Conservation (phyloP, 2,888 invertebrate genomes). For the Drepana falcataria region DNA sequence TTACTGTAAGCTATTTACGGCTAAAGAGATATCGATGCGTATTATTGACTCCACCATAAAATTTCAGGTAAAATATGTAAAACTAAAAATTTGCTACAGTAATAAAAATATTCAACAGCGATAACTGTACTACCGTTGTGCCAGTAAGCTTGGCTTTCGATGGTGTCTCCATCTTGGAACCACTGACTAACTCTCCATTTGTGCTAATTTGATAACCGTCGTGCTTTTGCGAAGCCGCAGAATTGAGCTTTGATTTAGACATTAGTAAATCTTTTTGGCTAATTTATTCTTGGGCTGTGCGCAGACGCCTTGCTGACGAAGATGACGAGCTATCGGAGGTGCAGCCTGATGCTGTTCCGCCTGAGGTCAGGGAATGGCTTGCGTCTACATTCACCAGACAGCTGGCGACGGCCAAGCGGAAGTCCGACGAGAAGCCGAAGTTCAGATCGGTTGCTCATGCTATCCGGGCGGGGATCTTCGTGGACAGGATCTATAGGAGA, state of each 20-base stretch:
- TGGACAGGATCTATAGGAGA: slow-evolving; percentile 94
- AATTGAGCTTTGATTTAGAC: slow-evolving; percentile 11
- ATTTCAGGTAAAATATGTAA: too few species aligned
- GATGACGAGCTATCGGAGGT: slow-evolving; percentile 98
- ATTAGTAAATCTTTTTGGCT: slow-evolving; percentile 10
- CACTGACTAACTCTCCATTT: background rate
- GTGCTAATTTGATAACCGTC: slow-evolving; percentile 7
- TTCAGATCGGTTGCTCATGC: slow-evolving; percentile 97
- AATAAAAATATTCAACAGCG: background rate
- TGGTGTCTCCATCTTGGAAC: background rate
- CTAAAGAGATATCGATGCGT: background rate
- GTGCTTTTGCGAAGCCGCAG: slow-evolving; percentile 23
- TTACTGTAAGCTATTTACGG: background rate
- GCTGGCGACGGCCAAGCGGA: slow-evolving; percentile 86
- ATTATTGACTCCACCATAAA: too few species aligned
- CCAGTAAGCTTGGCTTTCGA: slow-evolving; percentile 6
- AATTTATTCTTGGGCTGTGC: slow-evolving; percentile 32
- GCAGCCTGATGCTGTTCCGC: slow-evolving; percentile 97
- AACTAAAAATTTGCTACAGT: too few species aligned
- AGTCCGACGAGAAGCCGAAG: slow-evolving; percentile 89
- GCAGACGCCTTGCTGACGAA: slow-evolving; percentile 90
- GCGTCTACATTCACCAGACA: slow-evolving; percentile 97
- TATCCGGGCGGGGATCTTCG: slow-evolving; percentile 97
- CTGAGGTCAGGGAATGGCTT: slow-evolving; percentile 97
- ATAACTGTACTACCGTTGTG: background rate